Evolutionary conservation across 1,140 invertebrate species (phyloP).

Genomic region (Caerostris darwini): DNA sequence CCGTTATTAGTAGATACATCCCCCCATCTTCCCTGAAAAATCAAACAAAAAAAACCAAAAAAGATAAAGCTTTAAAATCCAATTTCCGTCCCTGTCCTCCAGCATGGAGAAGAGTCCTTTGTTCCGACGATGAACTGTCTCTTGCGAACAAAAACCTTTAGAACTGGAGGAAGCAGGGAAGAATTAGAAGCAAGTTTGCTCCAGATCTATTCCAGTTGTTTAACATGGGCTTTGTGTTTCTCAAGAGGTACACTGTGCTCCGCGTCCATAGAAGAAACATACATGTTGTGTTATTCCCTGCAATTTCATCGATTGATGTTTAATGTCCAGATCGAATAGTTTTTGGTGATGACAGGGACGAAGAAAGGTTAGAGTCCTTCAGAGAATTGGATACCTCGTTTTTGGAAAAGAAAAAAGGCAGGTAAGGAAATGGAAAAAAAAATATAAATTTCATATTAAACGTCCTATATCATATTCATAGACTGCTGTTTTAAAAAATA

Average conservation of each 20-base stretch:
- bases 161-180: not conserved
- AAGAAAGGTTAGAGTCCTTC: not conserved
- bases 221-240: not conserved
- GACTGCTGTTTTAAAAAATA: too few relatives aligned
- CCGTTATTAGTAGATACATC: conserved; percentile 23
- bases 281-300: not conserved
- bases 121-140: conserved; percentile 30
- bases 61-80: conserved; percentile 53
- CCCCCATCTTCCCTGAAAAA: conserved; percentile 1
- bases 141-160: conserved; percentile 25
- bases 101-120: not conserved
- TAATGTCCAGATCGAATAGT: not conserved
- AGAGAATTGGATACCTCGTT: not conserved
- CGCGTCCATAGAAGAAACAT: not conserved
- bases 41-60: conserved; percentile 23
- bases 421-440: not conserved
- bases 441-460: too few relatives aligned
- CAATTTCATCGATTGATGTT: not conserved
- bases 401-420: not conserved
- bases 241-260: not conserved
- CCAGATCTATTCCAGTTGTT: conserved; percentile 31
- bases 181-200: conserved; percentile 35
- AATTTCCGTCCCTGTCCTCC: conserved; percentile 22
- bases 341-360: not conserved
- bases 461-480: too few relatives aligned